Evolutionary conservation across 1,140 invertebrate genomes (phyloP).

Genomic region (Lamellibrachia luymesi): DNA sequence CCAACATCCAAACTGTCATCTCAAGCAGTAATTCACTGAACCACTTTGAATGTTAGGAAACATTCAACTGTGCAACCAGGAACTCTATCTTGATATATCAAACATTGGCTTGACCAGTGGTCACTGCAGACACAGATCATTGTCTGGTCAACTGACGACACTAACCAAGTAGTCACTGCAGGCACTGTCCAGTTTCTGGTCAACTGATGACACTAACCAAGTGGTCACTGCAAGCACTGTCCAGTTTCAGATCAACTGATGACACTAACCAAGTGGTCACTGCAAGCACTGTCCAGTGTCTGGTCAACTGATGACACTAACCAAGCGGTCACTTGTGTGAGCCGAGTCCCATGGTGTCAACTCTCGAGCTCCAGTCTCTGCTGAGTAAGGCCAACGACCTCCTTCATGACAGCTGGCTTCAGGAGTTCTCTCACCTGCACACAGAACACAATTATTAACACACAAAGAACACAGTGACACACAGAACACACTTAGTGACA

Average conservation of each 20-base stretch:
- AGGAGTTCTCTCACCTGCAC: slow-evolving; percentile 69
- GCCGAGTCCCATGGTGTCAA: neutral
- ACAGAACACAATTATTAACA: slow-evolving; percentile 13
- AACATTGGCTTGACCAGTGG: neutral
- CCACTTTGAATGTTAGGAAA: neutral
- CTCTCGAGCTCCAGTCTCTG: slow-evolving; percentile 37
- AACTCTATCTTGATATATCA: neutral
- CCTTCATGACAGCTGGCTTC: slow-evolving; percentile 76
- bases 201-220: neutral
- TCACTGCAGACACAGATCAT: neutral
- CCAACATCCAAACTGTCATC: neutral
- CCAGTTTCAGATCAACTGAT: neutral
- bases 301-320: neutral
- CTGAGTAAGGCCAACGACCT: slow-evolving; percentile 61
- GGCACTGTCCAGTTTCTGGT: neutral
- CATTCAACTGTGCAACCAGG: neutral
- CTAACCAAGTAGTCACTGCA: neutral
- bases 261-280: neutral
- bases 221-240: neutral
- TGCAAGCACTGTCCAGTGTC: neutral
- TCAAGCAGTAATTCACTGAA: neutral
- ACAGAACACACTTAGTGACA: neutral
- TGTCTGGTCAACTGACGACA: neutral
- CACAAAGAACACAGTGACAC: neutral
- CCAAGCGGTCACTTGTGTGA: neutral